These are phyloP conservation scores for Coptodon bakossiorum DNA, from an alignment of 2,113 vertebrate genomes.

Conservation along the genomic window DNA sequence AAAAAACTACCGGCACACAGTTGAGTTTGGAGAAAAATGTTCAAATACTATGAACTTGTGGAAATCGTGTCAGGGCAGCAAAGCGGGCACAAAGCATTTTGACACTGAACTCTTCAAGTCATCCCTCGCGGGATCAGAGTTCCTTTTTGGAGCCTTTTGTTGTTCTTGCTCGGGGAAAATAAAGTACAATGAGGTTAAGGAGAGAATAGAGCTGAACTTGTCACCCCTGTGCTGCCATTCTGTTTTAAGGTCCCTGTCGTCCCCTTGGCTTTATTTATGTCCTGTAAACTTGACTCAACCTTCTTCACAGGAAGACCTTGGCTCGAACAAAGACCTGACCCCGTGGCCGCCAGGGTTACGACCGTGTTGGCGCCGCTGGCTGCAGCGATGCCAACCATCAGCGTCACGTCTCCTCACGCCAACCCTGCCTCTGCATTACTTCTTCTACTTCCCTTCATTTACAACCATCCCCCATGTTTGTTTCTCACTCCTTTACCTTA, in stretches of 20 bases:
- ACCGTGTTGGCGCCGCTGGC: slow-evolving; percentile 38
- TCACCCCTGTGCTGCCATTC: slow-evolving; percentile 38
- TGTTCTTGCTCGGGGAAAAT: slow-evolving; percentile 30
- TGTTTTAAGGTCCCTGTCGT: slow-evolving; percentile 44
- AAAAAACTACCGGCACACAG: neutral
- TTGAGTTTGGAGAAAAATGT: neutral
- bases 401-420: slow-evolving; percentile 19
- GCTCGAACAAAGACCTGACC: slow-evolving; percentile 59
- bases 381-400: slow-evolving; percentile 15
- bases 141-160: slow-evolving; percentile 12
- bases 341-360: slow-evolving; percentile 39
- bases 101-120: slow-evolving; percentile 25
- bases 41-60: neutral
- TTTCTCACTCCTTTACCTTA: neutral
- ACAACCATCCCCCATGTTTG: neutral
- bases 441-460: slow-evolving; percentile 11
- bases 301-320: slow-evolving; percentile 48
- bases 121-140: slow-evolving; percentile 15
- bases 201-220: slow-evolving; percentile 49
- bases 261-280: slow-evolving; percentile 48
- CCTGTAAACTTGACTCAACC: slow-evolving; percentile 59
- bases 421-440: neutral
- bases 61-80: neutral
- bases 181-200: slow-evolving; percentile 27
- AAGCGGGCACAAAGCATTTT: neutral